A percentile compares a stretch with the other conserved stretches of the same genome.
Evolutionary conservation across 35 echinoderm and acorn worm genomes (phyloP).

Genomic region (Apostichopus japonicus): DNA sequence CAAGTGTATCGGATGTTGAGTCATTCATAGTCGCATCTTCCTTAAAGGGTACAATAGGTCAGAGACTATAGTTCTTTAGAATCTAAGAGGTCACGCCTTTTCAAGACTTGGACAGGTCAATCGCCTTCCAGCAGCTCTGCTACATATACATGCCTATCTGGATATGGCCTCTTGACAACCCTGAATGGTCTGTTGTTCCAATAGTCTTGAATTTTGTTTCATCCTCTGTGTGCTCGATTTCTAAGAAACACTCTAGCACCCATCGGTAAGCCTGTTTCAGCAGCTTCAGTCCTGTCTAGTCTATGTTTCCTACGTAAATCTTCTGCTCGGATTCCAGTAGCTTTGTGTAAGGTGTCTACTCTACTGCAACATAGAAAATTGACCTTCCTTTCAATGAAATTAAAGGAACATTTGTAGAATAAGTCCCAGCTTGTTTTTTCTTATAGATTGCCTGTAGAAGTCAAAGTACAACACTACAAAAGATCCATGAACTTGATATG

Average conservation of each 20-base stretch:
- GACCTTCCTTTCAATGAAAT: too few relatives aligned
- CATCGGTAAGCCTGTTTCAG: constrained; percentile 44
- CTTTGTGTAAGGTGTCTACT: too few relatives aligned
- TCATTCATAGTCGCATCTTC: background rate
- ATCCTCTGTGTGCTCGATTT: constrained; percentile 29
- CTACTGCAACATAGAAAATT: too few relatives aligned
- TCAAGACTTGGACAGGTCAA: constrained; percentile 42
- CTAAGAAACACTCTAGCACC: constrained; percentile 65
- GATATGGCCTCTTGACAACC: constrained; percentile 38
- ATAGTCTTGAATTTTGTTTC: constrained; percentile 73
- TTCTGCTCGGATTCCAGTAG: constrained; percentile 15
- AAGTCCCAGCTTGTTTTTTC: too few relatives aligned
- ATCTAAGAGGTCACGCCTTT: constrained; percentile 62
- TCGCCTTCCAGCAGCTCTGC: constrained; percentile 49
- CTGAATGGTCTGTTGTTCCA: constrained; percentile 44
- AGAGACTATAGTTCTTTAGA: constrained; percentile 22
- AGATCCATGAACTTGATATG: too few relatives aligned
- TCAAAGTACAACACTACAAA: too few relatives aligned
- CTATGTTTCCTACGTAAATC: constrained; percentile 45
- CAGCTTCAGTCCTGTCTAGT: constrained; percentile 42
- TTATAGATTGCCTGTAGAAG: too few relatives aligned
- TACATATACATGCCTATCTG: constrained; percentile 66
- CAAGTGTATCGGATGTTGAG: background rate
- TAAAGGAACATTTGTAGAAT: too few relatives aligned
- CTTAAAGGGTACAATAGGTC: constrained; percentile 3